phyloP scores from a whole-genome alignment of 2,797 vertebrate genomes.

The Tenualosa ilisha region DNA sequence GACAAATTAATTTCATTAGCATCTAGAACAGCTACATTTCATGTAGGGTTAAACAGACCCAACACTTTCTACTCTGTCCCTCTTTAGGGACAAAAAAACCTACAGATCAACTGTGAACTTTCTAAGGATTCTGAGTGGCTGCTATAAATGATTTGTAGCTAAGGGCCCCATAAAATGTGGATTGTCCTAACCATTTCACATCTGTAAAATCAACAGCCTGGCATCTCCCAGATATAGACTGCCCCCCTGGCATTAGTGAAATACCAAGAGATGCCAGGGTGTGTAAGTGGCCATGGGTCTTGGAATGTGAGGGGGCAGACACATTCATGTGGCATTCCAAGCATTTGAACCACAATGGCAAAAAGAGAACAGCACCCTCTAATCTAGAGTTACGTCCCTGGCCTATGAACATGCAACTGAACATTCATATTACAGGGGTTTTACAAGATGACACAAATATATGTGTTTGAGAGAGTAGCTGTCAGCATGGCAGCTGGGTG shows the following conservation, averaged over 20 bases:
- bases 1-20: background rate
- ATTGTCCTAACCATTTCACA: background rate
- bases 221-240: background rate
- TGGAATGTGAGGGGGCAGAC: background rate
- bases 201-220: background rate
- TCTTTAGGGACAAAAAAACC: background rate
- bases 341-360: background rate
- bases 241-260: background rate
- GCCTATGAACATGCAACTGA: background rate
- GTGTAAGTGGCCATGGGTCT: background rate
- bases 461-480: background rate
- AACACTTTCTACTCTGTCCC: background rate
- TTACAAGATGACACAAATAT: background rate
- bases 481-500: background rate
- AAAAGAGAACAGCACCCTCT: background rate
- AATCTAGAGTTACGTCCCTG: background rate
- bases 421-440: background rate
- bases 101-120: background rate
- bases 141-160: background rate
- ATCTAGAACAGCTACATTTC: background rate
- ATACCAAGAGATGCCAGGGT: background rate
- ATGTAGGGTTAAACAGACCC: background rate
- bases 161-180: background rate
- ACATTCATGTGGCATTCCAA: constrained; percentile 6
- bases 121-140: background rate